A percentile compares a stretch with the other conserved stretches of the same genome.
Conservation (phyloP, 2,888 invertebrate genomes). For the Apodemia zela region DNA sequence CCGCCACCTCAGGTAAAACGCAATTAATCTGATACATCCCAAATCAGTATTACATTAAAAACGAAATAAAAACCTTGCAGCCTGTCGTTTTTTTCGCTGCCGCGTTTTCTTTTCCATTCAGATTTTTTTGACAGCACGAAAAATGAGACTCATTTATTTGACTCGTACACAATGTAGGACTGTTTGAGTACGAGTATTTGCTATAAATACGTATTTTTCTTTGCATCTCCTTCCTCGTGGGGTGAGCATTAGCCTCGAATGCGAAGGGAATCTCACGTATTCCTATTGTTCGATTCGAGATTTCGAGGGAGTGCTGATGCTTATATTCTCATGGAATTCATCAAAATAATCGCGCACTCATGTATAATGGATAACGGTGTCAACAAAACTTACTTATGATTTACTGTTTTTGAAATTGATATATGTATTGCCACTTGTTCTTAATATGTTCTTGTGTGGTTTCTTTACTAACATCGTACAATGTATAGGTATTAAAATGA, state of each 20-base stretch:
- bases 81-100: slow-evolving; percentile 72
- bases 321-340: slow-evolving; percentile 73
- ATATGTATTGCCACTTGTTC: slow-evolving; percentile 22
- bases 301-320: slow-evolving; percentile 76
- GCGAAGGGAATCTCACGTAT: slow-evolving; percentile 73
- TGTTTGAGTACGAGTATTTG: slow-evolving; percentile 82
- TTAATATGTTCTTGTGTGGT: slow-evolving; percentile 9
- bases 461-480: not conserved
- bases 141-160: slow-evolving; percentile 81
- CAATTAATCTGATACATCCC: slow-evolving; percentile 80
- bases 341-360: slow-evolving; percentile 77
- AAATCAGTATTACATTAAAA: slow-evolving; percentile 80
- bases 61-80: slow-evolving; percentile 71
- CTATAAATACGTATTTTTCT: slow-evolving; percentile 81
- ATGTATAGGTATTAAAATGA: not conserved
- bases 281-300: slow-evolving; percentile 76
- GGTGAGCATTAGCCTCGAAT: slow-evolving; percentile 74
- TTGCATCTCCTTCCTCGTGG: slow-evolving; percentile 76
- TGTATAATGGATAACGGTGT: slow-evolving; percentile 70
- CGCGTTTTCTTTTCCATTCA: slow-evolving; percentile 79
- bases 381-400: slow-evolving; percentile 60
- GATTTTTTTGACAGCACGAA: slow-evolving; percentile 81
- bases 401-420: slow-evolving; percentile 47
- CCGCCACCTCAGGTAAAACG: slow-evolving; percentile 69
- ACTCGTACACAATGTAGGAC: slow-evolving; percentile 81